These are phyloP conservation scores for Platycnemis pennipes DNA, from an alignment of 2,888 invertebrate species.

Conservation along the genomic window DNA sequence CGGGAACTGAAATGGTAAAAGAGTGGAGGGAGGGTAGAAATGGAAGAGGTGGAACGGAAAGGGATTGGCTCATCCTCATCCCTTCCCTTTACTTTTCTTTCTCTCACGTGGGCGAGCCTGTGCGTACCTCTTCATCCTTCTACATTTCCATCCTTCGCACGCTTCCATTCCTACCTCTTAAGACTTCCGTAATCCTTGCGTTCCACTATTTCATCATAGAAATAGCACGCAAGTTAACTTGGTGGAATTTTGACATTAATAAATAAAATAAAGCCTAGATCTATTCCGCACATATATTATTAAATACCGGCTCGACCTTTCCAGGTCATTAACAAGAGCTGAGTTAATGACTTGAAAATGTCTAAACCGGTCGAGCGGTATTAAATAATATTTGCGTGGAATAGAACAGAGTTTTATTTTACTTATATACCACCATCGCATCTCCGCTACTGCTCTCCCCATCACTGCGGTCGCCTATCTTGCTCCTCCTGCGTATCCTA, in stretches of 20 bases:
- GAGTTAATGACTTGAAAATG: too few species aligned
- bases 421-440: background rate
- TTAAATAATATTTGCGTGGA: too few species aligned
- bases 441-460: background rate
- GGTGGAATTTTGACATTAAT: too few species aligned
- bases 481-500: slow-evolving; percentile 20
- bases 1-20: background rate
- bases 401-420: too few species aligned
- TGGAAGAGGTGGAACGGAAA: background rate
- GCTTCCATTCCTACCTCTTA: background rate
- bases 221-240: too few species aligned
- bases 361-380: too few species aligned
- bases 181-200: too few species aligned
- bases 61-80: slow-evolving; percentile 2
- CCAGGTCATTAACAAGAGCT: too few species aligned
- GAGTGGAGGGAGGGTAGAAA: background rate
- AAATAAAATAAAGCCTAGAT: too few species aligned
- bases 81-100: background rate
- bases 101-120: background rate
- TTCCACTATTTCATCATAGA: too few species aligned
- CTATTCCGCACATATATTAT: too few species aligned
- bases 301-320: background rate
- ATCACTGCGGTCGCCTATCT: background rate
- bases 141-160: background rate
- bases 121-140: background rate